Evolutionary conservation across 2,113 vertebrate genomes (phyloP).

Genomic region (Aplodontia rufa): DNA sequence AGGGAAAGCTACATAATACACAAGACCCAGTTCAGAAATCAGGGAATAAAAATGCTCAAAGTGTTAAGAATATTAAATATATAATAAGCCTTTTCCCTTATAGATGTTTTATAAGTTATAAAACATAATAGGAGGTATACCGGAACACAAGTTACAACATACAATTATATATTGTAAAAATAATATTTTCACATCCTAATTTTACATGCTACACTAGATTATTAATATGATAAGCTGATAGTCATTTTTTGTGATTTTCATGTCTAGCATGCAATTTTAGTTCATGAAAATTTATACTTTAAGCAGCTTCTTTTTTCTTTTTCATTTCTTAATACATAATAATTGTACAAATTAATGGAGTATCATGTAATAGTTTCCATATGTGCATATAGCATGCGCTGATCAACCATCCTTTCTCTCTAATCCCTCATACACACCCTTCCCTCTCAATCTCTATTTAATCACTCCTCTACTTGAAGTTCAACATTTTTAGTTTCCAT

Average conservation of each 20-base stretch:
- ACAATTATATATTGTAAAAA: neutral
- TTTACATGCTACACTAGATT: neutral
- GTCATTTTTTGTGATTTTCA: neutral
- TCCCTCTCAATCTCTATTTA: neutral
- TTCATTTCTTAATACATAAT: neutral
- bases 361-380: neutral
- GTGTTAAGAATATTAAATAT: neutral
- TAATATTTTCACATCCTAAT: neutral
- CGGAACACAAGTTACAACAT: neutral
- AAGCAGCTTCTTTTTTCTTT: neutral
- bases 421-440: neutral
- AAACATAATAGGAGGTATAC: neutral
- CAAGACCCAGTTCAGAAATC: neutral
- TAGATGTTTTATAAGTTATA: neutral
- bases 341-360: neutral
- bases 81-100: neutral
- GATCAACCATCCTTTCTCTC: neutral
- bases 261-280: neutral
- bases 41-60: neutral
- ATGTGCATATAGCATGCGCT: neutral
- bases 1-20: neutral
- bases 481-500: neutral
- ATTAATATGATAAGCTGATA: neutral
- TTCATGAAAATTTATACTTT: neutral
- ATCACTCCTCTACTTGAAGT: neutral